Evolutionary conservation across 2,888 invertebrate species (phyloP), one percentile per base, ranked within the genome.

Genomic region (Amorpha juglandis): DNA sequence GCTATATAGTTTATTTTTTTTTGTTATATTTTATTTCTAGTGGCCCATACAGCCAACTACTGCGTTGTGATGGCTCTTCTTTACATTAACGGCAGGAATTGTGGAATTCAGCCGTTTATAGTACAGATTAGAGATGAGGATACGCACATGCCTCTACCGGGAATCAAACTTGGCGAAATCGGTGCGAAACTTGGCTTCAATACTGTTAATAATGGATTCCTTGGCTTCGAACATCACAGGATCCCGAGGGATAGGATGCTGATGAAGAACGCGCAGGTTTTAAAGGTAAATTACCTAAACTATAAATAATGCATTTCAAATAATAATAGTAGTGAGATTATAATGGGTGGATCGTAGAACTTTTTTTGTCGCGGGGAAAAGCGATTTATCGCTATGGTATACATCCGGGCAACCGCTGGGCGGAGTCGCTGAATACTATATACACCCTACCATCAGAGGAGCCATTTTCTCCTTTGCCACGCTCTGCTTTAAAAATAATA

Each of bases 161-260:
- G 98, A 78, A 96, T 99, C 65, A 97, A 96, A 81, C 94, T 99
- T 67, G 99, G 99, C 0, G 99, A 99, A 88, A 98, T 99, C 71
- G 99, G 99, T 0, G 96, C 97, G 0, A 99, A 99, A 82, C 93
- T 99, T 45, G 98, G 98, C 6, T 98, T 97, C 94, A 97, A 97
- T 78, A 95, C 95, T 0, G 96, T 96, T 3, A 99, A 99, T 83
- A 99, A 99, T 85, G 99, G 99, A 0, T 99, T 97, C 85, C 92
- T 99, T 66, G 97, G 97, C 0, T 96, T 99, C 69, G 95, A 98
- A 55, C 94, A 98, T 76, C 96, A 97, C 19, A 95, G 98, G 71
- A 97, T 99, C 81, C 98, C 99, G 0, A 94, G 98, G 62, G 94
- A 95, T 27, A 93, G 97, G 70, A 97, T 99, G 98, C 87, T 99